Evolutionary conservation across 2,797 vertebrate genomes (phyloP).

Genomic region (Loriculus beryllinus): DNA sequence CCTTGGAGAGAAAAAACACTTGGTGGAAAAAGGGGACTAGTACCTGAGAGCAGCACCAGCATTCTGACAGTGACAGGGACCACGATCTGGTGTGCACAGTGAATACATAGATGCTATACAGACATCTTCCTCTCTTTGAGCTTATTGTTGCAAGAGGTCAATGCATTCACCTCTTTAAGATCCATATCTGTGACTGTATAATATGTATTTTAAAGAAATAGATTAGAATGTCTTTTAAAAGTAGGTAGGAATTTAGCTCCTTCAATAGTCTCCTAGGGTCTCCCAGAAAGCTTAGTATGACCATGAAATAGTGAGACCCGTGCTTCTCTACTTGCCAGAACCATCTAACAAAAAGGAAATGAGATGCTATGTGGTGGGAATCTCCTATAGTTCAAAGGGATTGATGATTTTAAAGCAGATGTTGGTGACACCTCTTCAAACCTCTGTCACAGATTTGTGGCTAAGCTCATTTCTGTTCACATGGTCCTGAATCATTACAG

Average conservation of each 20-base stretch:
- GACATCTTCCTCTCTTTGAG: not conserved
- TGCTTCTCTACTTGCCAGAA: not conserved
- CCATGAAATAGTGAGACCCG: not conserved
- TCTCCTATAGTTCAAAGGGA: not conserved
- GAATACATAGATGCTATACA: rapidly evolving
- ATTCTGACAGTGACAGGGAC: not conserved
- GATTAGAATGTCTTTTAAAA: not conserved
- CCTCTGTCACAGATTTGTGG: not conserved
- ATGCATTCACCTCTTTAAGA: not conserved
- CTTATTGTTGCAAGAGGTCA: not conserved
- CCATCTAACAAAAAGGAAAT: not conserved
- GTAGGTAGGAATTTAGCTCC: not conserved
- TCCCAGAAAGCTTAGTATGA: not conserved
- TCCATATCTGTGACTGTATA: not conserved
- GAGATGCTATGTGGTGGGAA: not conserved
- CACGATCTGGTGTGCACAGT: not conserved
- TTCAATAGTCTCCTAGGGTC: not conserved
- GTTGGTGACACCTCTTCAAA: not conserved
- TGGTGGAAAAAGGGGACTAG: not conserved
- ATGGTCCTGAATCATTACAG: not conserved
- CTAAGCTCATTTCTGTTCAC: not conserved
- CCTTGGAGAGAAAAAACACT: not conserved
- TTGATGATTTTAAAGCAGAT: not conserved
- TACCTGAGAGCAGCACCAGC: not conserved
- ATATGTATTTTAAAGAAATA: not conserved